These are phyloP conservation scores for Tinea trinotella DNA, from an alignment of 2,888 invertebrate genomes.

Conservation along the genomic window DNA sequence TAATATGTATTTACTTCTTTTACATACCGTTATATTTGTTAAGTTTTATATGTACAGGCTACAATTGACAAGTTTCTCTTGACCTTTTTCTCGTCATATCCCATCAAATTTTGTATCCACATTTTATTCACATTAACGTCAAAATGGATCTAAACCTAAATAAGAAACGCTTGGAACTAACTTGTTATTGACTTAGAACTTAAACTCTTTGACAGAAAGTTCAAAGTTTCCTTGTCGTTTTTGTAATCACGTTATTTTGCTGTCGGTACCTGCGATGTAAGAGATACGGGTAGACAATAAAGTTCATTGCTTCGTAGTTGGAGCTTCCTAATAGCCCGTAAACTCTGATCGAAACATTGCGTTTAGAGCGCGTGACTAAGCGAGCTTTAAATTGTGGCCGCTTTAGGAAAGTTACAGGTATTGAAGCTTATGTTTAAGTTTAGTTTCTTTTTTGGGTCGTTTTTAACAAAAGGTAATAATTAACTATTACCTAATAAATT, in stretches of 20 bases:
- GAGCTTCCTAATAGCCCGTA: slow-evolving; percentile 15
- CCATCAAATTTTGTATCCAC: too few species aligned
- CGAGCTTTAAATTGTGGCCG: neutral
- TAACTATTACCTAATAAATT: too few species aligned
- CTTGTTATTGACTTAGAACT: slow-evolving; percentile 6
- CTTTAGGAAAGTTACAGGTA: too few species aligned
- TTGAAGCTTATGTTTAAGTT: too few species aligned
- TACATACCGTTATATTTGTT: too few species aligned
- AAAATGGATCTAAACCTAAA: neutral
- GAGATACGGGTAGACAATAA: slow-evolving; percentile 17
- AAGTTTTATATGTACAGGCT: too few species aligned
- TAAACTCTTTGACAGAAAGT: neutral
- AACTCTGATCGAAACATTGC: neutral
- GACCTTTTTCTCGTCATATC: too few species aligned
- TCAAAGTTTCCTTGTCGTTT: neutral
- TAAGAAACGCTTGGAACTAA: neutral
- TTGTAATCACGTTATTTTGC: slow-evolving; percentile 9
- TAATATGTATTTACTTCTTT: too few species aligned
- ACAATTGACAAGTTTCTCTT: too few species aligned
- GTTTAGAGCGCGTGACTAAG: neutral
- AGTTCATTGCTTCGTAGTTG: slow-evolving; percentile 17
- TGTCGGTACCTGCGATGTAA: slow-evolving; percentile 14
- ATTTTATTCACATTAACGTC: too few species aligned
- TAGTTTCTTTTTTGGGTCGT: too few species aligned
- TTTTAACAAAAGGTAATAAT: too few species aligned